Conservation (phyloP, 1,140 invertebrate species). For the Hycleus phaleratus region DNA sequence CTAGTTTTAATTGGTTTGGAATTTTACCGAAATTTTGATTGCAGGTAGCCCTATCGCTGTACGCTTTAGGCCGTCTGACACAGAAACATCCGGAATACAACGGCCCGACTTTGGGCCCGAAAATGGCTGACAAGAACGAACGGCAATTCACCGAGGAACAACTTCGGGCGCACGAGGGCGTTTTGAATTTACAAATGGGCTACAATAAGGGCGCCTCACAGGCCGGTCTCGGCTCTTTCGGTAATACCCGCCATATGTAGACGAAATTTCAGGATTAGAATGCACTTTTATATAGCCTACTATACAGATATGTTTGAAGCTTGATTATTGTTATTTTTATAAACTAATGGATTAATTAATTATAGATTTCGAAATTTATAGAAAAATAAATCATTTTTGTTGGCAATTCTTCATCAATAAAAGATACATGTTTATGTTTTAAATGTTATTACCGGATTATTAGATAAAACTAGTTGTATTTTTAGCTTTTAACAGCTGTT, state of each 20-base stretch:
- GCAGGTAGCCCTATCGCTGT: conserved; percentile 35
- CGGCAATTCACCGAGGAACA: conserved; percentile 92
- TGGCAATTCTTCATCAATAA: too few species aligned
- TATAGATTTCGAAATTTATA: too few species aligned
- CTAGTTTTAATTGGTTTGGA: neutral
- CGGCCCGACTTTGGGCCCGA: conserved; percentile 83
- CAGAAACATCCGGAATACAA: conserved; percentile 91
- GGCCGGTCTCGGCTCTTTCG: conserved; percentile 80
- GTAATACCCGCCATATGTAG: conserved; percentile 94
- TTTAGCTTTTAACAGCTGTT: conserved; percentile 10
- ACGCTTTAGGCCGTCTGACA: conserved; percentile 52
- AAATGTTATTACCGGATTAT: too few species aligned
- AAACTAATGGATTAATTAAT: too few species aligned
- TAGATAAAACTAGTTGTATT: neutral
- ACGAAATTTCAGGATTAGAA: too few species aligned
- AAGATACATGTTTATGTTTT: too few species aligned
- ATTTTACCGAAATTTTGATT: neutral
- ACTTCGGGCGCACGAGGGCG: conserved; percentile 78
- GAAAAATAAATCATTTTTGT: too few species aligned
- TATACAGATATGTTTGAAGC: too few species aligned
- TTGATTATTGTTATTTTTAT: too few species aligned
- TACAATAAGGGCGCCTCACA: conserved; percentile 90
- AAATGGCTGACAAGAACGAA: conserved; percentile 92
- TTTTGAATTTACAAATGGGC: conserved; percentile 93
- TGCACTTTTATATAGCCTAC: too few species aligned